Evolutionary conservation across 2,888 invertebrate species (phyloP).

Genomic region (Eudemis profundana): DNA sequence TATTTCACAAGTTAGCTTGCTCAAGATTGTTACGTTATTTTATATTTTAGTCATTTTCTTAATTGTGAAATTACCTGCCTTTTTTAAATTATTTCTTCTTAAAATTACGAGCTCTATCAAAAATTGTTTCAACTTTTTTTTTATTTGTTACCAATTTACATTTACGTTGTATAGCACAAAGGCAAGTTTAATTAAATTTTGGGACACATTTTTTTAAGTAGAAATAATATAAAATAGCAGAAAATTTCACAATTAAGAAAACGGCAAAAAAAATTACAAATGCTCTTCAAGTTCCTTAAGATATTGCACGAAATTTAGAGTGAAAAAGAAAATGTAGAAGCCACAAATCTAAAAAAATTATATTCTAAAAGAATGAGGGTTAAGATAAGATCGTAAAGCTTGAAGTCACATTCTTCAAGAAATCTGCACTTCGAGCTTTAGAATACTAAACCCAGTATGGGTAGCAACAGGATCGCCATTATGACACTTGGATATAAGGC

Average conservation of each 20-base stretch:
- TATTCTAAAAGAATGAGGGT: background rate
- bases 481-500: constrained; percentile 25
- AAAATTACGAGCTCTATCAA: too few species aligned
- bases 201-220: too few species aligned
- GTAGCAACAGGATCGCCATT: constrained; percentile 11
- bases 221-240: too few species aligned
- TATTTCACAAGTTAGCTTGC: constrained; percentile 4
- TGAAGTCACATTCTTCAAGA: background rate
- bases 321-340: constrained; percentile 2
- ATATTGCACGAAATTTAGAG: constrained; percentile 23
- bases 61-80: too few species aligned
- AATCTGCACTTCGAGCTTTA: background rate
- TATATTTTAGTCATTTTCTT: too few species aligned
- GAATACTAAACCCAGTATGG: background rate
- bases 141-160: too few species aligned
- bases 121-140: too few species aligned
- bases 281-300: constrained; percentile 11
- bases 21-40: constrained; percentile 13
- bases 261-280: too few species aligned
- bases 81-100: too few species aligned
- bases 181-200: too few species aligned
- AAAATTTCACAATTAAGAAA: too few species aligned
- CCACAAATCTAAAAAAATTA: constrained; percentile 3
- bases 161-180: too few species aligned
- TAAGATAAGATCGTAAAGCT: background rate